Evolutionary conservation across 2,113 vertebrate genomes (phyloP).

Genomic region (Atractosteus spatula): DNA sequence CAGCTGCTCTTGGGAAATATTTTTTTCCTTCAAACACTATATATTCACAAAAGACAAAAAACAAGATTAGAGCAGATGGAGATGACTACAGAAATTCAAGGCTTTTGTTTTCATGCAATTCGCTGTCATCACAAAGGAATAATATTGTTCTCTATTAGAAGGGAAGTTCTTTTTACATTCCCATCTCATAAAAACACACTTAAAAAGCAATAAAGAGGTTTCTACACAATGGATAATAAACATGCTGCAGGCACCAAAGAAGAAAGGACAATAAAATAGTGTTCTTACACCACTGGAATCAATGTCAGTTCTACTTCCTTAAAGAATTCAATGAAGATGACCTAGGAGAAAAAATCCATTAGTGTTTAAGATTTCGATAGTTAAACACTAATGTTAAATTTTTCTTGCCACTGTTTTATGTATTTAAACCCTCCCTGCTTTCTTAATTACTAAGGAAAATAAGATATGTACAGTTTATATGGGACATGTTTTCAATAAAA

Average conservation of each 20-base stretch:
- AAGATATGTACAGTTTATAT: too few species aligned
- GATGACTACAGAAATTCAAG: constrained; percentile 33
- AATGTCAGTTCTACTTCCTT: constrained; percentile 2
- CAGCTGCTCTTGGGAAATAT: too few species aligned
- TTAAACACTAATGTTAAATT: background rate
- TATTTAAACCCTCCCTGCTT: too few species aligned
- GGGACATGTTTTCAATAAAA: too few species aligned
- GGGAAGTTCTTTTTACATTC: constrained; percentile 66
- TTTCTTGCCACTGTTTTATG: too few species aligned
- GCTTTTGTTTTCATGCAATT: constrained; percentile 39
- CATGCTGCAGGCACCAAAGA: background rate
- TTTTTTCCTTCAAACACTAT: too few species aligned
- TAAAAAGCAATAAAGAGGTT: constrained; percentile 21
- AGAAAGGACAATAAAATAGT: constrained; percentile 1
- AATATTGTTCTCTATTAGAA: constrained; percentile 57
- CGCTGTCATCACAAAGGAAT: constrained; percentile 53
- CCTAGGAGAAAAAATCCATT: background rate
- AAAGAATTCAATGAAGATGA: background rate
- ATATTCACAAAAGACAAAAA: too few species aligned
- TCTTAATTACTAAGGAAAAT: too few species aligned
- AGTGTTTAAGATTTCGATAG: background rate
- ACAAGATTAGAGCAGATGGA: too few species aligned
- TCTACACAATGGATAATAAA: constrained; percentile 22
- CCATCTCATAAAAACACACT: constrained; percentile 27
- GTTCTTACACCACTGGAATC: background rate